Percentiles rank a stretch among this genome's conserved stretches.
Evolutionary conservation across 2,888 invertebrate genomes (phyloP).

Genomic region (Eudasyphora cyanicolor): DNA sequence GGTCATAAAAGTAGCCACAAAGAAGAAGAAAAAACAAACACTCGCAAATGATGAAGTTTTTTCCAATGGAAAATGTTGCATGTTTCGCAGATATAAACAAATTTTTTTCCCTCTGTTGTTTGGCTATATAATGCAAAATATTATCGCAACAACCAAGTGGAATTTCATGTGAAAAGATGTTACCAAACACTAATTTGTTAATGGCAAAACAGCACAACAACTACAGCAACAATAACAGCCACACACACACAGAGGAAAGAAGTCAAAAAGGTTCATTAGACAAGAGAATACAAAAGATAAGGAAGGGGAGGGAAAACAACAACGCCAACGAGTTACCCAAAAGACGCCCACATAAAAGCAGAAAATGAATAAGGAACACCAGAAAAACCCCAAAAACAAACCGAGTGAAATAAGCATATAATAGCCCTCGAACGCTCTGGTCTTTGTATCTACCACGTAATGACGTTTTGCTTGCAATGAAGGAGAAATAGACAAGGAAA

Average conservation of each 20-base stretch:
- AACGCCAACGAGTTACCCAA: constrained; percentile 31
- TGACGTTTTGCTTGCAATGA: background rate
- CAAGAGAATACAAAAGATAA: constrained; percentile 29
- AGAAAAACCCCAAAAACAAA: background rate
- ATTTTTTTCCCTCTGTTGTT: constrained; percentile 29
- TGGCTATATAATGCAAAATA: constrained; percentile 36
- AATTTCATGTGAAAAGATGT: constrained; percentile 70
- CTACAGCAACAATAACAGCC: background rate
- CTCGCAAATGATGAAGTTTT: constrained; percentile 22
- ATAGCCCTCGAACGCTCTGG: background rate
- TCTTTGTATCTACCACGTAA: background rate
- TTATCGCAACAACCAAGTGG: constrained; percentile 59
- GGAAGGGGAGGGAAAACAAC: background rate
- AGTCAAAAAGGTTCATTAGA: constrained; percentile 67
- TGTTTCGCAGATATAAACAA: constrained; percentile 61
- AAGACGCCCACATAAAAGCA: constrained; percentile 51
- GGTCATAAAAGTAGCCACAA: constrained; percentile 35
- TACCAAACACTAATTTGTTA: constrained; percentile 69
- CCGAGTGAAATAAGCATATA: constrained; percentile 33
- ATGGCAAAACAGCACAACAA: constrained; percentile 54
- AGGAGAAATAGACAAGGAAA: background rate
- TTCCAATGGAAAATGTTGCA: constrained; percentile 49
- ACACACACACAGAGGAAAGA: constrained; percentile 67
- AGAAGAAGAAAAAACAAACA: background rate
- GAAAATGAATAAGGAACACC: background rate